These are phyloP conservation scores for Phyllotreta striolata DNA, from an alignment of 2,888 invertebrate species.

Conservation along the genomic window DNA sequence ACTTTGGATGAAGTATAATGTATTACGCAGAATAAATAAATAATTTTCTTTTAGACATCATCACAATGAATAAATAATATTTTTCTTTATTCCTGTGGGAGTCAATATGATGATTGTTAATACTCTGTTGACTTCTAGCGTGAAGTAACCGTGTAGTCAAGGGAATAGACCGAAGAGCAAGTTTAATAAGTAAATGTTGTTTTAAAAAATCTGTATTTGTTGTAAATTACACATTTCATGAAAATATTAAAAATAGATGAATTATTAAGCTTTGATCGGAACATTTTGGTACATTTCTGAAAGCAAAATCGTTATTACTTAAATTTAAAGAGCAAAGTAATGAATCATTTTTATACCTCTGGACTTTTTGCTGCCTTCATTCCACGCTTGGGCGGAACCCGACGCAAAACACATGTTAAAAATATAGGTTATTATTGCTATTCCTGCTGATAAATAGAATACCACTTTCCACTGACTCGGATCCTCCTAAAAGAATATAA, in stretches of 20 bases:
- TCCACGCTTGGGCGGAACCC: conserved; percentile 24
- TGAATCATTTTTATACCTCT: conserved; percentile 9
- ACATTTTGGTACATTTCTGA: no score
- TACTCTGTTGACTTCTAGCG: conserved; percentile 74
- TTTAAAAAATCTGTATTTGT: no score
- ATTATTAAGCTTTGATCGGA: no score
- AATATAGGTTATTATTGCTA: not conserved
- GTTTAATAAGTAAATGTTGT: no score
- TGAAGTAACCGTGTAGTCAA: conserved; percentile 76
- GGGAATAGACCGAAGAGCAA: conserved; percentile 39
- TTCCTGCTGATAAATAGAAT: conserved; percentile 16
- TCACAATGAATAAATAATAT: conserved; percentile 72
- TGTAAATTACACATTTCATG: no score
- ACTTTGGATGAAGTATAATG: no score
- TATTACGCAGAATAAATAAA: not conserved
- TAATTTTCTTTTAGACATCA: conserved; percentile 64
- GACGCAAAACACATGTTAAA: conserved; percentile 14
- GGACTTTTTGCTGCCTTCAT: conserved; percentile 17
- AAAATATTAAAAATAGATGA: no score
- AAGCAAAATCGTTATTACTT: no score
- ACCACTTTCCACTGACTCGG: conserved; percentile 14
- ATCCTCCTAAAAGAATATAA: conserved; percentile 16
- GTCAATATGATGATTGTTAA: conserved; percentile 74
- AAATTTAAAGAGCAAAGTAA: not conserved
- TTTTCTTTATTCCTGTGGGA: conserved; percentile 76